Conservation (phyloP, 2,888 invertebrate species). For the Aphidoletes aphidimyza region DNA sequence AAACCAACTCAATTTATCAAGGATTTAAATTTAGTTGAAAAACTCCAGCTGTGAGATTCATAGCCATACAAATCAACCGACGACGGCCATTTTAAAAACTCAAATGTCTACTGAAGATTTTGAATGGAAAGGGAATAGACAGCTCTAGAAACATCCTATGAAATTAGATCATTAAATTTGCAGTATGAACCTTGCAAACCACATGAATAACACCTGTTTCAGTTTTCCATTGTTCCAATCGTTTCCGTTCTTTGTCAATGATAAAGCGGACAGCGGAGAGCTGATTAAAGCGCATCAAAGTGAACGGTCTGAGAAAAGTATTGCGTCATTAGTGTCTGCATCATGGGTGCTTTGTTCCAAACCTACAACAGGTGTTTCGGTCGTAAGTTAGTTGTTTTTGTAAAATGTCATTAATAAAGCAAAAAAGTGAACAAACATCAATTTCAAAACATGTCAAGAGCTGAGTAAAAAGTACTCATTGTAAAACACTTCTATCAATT, state of each 20-base stretch:
- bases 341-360: neutral
- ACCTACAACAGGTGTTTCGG: neutral
- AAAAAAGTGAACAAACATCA: neutral
- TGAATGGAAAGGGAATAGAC: neutral
- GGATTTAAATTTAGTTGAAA: no score
- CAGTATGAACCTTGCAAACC: neutral
- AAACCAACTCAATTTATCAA: no score
- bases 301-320: conserved; percentile 15
- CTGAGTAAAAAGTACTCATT: no score
- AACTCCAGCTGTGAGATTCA: no score
- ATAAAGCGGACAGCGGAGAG: neutral
- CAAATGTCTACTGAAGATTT: no score
- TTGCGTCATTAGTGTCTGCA: neutral
- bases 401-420: neutral
- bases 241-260: neutral
- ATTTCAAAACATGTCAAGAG: no score
- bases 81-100: no score
- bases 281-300: neutral
- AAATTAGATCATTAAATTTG: neutral
- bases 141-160: neutral
- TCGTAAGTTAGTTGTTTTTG: neutral
- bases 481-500: no score
- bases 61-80: no score
- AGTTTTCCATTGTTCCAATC: no score
- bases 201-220: conserved; percentile 15